Conservation (phyloP, 2,797 vertebrate genomes). For the Smutsia temminckii region DNA sequence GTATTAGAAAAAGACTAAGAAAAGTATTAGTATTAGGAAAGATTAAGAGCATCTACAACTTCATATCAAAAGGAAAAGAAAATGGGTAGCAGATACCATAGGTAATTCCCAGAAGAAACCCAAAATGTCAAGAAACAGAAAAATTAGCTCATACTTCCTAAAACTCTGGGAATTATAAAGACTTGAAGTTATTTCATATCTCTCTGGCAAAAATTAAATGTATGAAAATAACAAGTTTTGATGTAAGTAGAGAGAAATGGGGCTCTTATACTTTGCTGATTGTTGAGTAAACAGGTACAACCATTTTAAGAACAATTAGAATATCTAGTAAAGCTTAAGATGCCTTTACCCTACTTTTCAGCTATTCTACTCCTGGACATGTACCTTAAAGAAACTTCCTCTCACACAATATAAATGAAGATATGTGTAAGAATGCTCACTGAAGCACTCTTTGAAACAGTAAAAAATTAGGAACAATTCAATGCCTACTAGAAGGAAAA, state of each 20-base stretch:
- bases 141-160: not conserved
- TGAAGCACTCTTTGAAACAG: not conserved
- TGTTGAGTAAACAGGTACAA: not conserved
- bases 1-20: not conserved
- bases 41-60: not conserved
- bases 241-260: not conserved
- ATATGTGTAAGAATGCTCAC: not conserved
- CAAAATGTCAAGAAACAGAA: not conserved
- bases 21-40: not conserved
- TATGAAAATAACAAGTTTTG: not conserved
- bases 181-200: not conserved
- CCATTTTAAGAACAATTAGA: not conserved
- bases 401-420: not conserved
- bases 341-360: not conserved
- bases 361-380: not conserved
- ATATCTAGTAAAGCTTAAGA: not conserved
- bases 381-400: not conserved
- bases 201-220: conserved; percentile 2
- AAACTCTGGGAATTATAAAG: not conserved
- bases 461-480: not conserved
- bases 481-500: not conserved
- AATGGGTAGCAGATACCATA: not conserved
- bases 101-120: not conserved
- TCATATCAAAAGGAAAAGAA: not conserved
- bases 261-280: not conserved